Percentiles rank a stretch among this genome's conserved stretches.
phyloP scores from a whole-genome alignment of 2,113 vertebrate genomes.

The Melanotaenia duboulayi region DNA sequence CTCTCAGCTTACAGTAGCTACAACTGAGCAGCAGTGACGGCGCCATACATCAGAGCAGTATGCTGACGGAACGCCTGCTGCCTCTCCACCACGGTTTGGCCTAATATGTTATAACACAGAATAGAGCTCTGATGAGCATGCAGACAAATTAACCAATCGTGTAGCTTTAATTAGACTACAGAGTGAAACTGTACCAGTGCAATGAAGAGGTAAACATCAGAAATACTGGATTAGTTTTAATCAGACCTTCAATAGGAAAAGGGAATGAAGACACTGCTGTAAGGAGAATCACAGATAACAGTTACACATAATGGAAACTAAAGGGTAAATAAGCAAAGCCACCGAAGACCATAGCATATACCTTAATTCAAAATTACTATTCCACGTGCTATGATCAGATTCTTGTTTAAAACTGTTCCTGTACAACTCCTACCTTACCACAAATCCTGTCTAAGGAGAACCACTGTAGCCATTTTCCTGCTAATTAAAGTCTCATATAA shows the following conservation, averaged over 20 bases:
- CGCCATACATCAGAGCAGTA: constrained; percentile 90
- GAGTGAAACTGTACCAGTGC: constrained; percentile 31
- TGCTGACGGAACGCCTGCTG: constrained; percentile 63
- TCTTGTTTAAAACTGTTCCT: neutral
- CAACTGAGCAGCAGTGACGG: constrained; percentile 91
- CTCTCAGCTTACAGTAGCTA: constrained; percentile 89
- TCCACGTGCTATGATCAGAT: neutral
- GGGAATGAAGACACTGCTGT: neutral
- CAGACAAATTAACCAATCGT: constrained; percentile 87
- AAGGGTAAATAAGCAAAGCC: neutral
- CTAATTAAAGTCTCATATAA: no score
- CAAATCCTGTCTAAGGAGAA: neutral
- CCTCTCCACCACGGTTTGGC: constrained; percentile 87
- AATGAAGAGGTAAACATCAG: constrained; percentile 43
- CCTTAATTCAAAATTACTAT: neutral
- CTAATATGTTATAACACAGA: constrained; percentile 89
- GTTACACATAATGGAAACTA: neutral
- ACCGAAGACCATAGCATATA: neutral
- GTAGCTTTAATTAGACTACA: constrained; percentile 83
- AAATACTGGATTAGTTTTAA: constrained; percentile 49
- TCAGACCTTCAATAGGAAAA: constrained; percentile 40
- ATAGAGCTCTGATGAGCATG: constrained; percentile 90
- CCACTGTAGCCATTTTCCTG: no score
- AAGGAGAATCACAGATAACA: neutral
- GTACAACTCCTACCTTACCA: neutral